These are phyloP conservation scores for Cerceris rybyensis DNA, from an alignment of 2,888 invertebrate species.

Conservation along the genomic window DNA sequence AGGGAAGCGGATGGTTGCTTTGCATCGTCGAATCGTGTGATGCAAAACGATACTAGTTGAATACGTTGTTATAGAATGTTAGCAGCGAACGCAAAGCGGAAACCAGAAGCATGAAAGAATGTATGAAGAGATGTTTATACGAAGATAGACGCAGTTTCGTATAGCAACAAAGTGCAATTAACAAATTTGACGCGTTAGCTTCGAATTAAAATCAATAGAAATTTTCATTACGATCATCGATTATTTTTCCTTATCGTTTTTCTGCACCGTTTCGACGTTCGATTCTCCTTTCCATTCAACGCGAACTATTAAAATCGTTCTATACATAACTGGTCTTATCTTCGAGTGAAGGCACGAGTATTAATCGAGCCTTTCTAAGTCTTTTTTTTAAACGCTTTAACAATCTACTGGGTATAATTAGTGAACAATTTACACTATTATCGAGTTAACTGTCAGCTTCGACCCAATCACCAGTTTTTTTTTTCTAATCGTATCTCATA, in stretches of 20 bases:
- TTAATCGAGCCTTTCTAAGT: slow-evolving; percentile 63
- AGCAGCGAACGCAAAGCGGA: slow-evolving; percentile 48
- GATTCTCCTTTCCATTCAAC: slow-evolving; percentile 9
- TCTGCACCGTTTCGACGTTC: not conserved
- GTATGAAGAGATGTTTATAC: slow-evolving; percentile 33
- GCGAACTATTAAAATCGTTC: slow-evolving; percentile 32
- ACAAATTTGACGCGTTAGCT: no score
- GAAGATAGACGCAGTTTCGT: slow-evolving; percentile 60
- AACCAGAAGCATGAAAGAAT: slow-evolving; percentile 48
- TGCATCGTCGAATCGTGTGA: slow-evolving; percentile 20
- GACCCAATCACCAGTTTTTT: slow-evolving; percentile 69
- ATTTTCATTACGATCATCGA: no score
- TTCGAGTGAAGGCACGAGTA: slow-evolving; percentile 63
- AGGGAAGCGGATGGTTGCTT: slow-evolving; percentile 34
- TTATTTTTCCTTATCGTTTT: no score
- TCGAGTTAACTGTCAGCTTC: slow-evolving; percentile 72
- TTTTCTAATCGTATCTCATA: slow-evolving; percentile 58
- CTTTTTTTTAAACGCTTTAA: slow-evolving; percentile 57
- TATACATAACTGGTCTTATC: slow-evolving; percentile 63
- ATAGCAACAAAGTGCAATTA: slow-evolving; percentile 23
- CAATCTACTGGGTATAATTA: slow-evolving; percentile 71
- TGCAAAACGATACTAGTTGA: slow-evolving; percentile 29
- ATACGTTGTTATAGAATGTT: slow-evolving; percentile 45
- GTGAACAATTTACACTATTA: slow-evolving; percentile 72
- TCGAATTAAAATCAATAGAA: no score